Conservation (phyloP, 2,113 vertebrate genomes). For the Callocephalon fimbriatum region DNA sequence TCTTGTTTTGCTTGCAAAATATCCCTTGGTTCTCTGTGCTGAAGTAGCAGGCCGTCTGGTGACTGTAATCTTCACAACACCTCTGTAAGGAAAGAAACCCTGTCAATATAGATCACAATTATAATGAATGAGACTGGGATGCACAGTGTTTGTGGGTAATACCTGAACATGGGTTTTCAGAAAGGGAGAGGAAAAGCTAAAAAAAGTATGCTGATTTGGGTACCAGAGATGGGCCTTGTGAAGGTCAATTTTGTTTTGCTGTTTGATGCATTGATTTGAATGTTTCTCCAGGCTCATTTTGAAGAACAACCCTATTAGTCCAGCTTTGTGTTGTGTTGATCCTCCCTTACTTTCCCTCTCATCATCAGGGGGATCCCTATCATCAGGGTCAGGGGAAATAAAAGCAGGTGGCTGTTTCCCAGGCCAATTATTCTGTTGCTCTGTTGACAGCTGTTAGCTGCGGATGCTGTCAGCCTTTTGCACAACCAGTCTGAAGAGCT, state of each 20-base stretch:
- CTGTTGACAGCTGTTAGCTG: not conserved
- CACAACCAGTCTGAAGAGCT: not conserved
- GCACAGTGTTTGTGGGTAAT: not conserved
- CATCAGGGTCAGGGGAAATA: not conserved
- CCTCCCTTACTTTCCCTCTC: not conserved
- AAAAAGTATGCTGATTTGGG: accelerated
- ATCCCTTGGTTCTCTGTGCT: not conserved
- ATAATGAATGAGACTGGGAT: not conserved
- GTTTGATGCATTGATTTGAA: accelerated
- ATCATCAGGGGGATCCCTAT: not conserved
- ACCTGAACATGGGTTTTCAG: not conserved
- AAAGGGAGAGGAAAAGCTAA: not conserved
- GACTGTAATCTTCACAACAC: not conserved
- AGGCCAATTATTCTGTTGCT: not conserved
- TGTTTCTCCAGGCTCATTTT: accelerated
- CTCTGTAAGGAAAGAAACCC: not conserved
- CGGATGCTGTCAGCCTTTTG: not conserved
- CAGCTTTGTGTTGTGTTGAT: not conserved
- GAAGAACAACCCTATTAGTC: not conserved
- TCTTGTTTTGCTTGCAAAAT: not conserved
- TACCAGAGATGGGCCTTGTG: not conserved
- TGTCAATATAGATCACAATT: not conserved
- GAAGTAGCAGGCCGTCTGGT: not conserved
- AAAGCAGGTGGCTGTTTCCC: not conserved
- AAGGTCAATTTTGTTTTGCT: not conserved